These are phyloP conservation scores for Oreotragus oreotragus DNA, from an alignment of 2,113 vertebrate genomes.

Conservation along the genomic window DNA sequence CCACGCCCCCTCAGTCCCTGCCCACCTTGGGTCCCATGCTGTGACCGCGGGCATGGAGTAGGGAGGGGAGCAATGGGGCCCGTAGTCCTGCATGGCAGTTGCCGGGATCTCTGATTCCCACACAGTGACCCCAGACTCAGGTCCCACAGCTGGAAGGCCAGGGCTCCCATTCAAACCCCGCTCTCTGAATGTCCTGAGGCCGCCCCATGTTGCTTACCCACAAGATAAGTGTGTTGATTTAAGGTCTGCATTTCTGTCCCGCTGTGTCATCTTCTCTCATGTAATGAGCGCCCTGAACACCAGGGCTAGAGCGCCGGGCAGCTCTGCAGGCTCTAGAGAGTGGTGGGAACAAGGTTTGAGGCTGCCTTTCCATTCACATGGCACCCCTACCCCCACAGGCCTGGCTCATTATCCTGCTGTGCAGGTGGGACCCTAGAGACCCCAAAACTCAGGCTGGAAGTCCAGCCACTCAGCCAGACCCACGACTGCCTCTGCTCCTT, in stretches of 20 bases:
- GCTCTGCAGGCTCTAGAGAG: neutral
- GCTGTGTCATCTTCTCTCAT: neutral
- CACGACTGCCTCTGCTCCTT: neutral
- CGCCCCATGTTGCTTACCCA: fast-evolving
- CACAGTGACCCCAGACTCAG: neutral
- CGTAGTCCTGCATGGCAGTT: neutral
- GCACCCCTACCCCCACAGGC: neutral
- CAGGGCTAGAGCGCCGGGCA: fast-evolving
- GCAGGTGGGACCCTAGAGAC: neutral
- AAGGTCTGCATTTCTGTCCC: too few relatives aligned
- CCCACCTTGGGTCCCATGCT: neutral
- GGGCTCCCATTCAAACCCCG: neutral
- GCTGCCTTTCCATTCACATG: neutral
- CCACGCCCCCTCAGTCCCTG: neutral
- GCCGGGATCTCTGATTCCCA: neutral
- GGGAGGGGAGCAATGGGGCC: neutral
- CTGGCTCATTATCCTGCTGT: too few relatives aligned
- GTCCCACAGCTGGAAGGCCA: neutral
- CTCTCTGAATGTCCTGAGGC: neutral
- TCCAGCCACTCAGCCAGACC: too few relatives aligned
- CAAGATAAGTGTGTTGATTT: too few relatives aligned
- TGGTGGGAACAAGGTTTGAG: neutral
- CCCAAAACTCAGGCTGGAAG: neutral
- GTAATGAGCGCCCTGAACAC: fast-evolving
- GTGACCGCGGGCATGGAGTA: fast-evolving